phyloP scores from a whole-genome alignment of 2,888 invertebrate genomes.

The Xestia c-nigrum region DNA sequence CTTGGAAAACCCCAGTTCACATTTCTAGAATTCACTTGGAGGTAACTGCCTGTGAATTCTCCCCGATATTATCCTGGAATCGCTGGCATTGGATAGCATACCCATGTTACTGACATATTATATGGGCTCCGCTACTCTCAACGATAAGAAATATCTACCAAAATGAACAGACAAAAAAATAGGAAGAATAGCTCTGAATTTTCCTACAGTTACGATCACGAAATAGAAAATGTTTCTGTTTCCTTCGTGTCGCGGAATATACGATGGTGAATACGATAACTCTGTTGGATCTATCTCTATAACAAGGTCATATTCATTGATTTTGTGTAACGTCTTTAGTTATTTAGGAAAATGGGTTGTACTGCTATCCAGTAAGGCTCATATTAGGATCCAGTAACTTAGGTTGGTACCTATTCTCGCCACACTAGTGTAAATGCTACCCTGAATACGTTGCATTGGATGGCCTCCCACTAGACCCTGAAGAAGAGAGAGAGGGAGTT shows the following conservation, averaged over 20 bases:
- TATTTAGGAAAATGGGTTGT: background rate
- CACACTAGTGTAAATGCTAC: background rate
- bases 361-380: background rate
- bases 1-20: constrained; percentile 4
- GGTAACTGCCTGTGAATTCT: constrained; percentile 16
- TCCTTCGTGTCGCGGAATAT: background rate
- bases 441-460: too few species aligned
- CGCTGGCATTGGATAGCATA: constrained; percentile 24
- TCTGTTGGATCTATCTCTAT: background rate
- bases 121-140: background rate
- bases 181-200: constrained; percentile 8
- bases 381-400: background rate
- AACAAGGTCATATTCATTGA: background rate
- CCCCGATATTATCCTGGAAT: constrained; percentile 28
- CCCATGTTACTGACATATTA: background rate
- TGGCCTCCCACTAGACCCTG: too few species aligned
- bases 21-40: constrained; percentile 21
- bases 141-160: constrained; percentile 14
- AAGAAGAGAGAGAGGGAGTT: too few species aligned
- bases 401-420: background rate
- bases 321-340: background rate
- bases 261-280: background rate
- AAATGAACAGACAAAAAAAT: constrained; percentile 9
- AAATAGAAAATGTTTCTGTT: constrained; percentile 12
- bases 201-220: background rate